phyloP scores from a whole-genome alignment of 2,113 vertebrate genomes.

The Crotalus horridus region DNA sequence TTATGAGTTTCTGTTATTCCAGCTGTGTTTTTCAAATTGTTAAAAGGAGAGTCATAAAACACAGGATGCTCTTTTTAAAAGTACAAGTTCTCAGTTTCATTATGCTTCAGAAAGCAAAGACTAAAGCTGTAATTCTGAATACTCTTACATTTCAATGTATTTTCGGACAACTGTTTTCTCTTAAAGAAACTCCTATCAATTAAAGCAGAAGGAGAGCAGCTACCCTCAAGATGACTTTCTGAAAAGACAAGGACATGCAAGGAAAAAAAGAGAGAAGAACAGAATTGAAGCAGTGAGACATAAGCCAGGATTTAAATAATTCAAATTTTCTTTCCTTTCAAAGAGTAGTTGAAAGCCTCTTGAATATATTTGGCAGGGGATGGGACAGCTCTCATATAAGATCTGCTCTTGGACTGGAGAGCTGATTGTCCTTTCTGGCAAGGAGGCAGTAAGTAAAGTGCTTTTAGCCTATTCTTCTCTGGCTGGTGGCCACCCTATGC shows the following conservation, averaged over 20 bases:
- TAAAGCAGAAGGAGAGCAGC: not conserved
- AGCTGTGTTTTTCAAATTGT: not conserved
- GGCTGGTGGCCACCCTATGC: not conserved
- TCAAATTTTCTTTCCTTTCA: not conserved
- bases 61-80: not conserved
- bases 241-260: not conserved
- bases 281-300: not conserved
- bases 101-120: not conserved
- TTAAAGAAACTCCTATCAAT: not conserved
- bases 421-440: not conserved
- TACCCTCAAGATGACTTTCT: not conserved
- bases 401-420: not conserved
- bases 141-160: not conserved
- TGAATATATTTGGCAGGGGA: not conserved
- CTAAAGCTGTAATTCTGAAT: not conserved
- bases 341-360: not conserved
- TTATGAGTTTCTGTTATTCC: not conserved
- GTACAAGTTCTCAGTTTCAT: not conserved
- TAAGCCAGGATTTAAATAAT: not conserved
- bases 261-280: not conserved
- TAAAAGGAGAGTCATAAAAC: not conserved
- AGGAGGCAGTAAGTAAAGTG: not conserved
- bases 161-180: not conserved
- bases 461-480: not conserved
- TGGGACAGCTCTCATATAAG: too few relatives aligned